Evolutionary conservation across 2,797 vertebrate species (phyloP), one percentile per base, ranked within the genome.

Genomic region (Etheostoma perlongum): DNA sequence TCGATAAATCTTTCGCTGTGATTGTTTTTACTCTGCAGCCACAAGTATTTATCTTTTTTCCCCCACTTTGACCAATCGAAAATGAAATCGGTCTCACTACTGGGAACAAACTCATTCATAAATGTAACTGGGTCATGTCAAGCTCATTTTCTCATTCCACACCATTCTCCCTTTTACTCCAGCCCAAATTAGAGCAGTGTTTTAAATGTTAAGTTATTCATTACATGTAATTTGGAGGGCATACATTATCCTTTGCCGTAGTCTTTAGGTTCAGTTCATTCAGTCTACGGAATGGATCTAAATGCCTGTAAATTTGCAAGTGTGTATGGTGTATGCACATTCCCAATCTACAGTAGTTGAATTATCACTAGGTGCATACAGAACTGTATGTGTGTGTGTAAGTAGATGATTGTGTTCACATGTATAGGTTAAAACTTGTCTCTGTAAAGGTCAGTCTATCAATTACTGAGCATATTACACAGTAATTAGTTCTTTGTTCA

Each of bases 121-220:
- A 93, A 93, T 94, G 93, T 90, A 94, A 93, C 88, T 94, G 83
- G 93, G 92, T 92, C 93, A 92, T 70, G 78, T 81, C 85, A 86
- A 61, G 81, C 82, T 91, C 81, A 81, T 90, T 89, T 87, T 82
- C 85, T 82, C 79, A 85, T 85, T 80, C 87, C 69, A 57, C 86
- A 75, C 18, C 76, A 76, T 40, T 11, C 57, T 69, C 82, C 77
- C 81, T 72, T 79, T 78, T 87, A 91, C 80, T 83, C 78, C 73
- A 70, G 78, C 74, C 72, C 72, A 89, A 93, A 92, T 93, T 92
- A 90, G 81, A 89, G 85, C 90, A 81, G 78, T 36, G 62, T 68
- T 94, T 91, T 93, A 94, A 95, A 94, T 94, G 93, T 94, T 94
- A 94, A 95, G 91, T 91, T 93, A 94, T 95, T 92, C 92, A 93